These are phyloP conservation scores for Brachypterus glaber DNA, from an alignment of 2,888 invertebrate genomes.

Conservation along the genomic window DNA sequence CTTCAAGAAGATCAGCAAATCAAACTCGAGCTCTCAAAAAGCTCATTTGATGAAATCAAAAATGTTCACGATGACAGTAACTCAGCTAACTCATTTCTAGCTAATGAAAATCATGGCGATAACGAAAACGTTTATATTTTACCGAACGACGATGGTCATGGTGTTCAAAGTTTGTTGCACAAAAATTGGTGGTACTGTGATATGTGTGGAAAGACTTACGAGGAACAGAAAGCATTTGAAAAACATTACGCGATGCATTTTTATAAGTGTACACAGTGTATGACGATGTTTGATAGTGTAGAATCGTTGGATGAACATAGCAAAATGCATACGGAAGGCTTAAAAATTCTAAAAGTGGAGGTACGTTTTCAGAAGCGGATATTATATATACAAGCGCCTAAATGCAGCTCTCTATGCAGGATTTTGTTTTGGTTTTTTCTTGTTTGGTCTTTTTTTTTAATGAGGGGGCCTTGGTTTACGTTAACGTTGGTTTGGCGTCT, in stretches of 20 bases:
- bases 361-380: background rate
- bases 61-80: slow-evolving; percentile 9
- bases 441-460: no score
- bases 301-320: slow-evolving; percentile 38
- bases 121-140: slow-evolving; percentile 3
- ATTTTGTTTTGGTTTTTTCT: no score
- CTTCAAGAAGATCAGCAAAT: no score
- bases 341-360: background rate
- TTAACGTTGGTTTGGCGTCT: no score
- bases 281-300: slow-evolving; percentile 40
- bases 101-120: slow-evolving; percentile 10
- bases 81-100: no score
- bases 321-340: slow-evolving; percentile 17
- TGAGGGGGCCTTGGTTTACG: no score
- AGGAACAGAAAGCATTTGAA: slow-evolving; percentile 34
- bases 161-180: background rate
- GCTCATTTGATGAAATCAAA: no score
- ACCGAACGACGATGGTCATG: no score
- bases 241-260: slow-evolving; percentile 39
- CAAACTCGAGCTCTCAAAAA: no score
- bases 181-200: slow-evolving; percentile 34
- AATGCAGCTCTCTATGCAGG: no score
- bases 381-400: background rate
- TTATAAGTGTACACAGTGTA: slow-evolving; percentile 39
- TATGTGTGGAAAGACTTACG: slow-evolving; percentile 37